Evolutionary conservation across 2,888 invertebrate genomes (phyloP).

Genomic region (Netelia fuscicornis): DNA sequence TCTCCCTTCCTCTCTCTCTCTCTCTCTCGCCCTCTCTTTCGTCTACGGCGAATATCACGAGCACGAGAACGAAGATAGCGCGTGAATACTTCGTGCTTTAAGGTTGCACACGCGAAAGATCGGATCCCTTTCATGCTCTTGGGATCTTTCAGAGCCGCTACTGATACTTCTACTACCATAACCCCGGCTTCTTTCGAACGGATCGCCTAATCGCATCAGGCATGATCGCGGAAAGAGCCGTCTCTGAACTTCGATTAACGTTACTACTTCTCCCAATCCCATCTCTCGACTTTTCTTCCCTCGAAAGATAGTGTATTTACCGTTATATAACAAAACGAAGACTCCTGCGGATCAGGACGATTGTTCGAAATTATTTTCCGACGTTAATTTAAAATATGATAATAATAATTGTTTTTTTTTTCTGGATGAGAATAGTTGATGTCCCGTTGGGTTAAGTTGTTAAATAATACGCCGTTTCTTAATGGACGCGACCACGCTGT

Average conservation of each 20-base stretch:
- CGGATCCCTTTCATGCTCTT: constrained; percentile 57
- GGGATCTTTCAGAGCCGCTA: constrained; percentile 35
- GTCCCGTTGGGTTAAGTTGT: background rate
- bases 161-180: background rate
- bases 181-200: constrained; percentile 36
- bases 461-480: background rate
- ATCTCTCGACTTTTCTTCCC: background rate
- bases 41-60: constrained; percentile 25
- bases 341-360: no score
- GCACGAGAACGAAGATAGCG: constrained; percentile 45
- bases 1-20: background rate
- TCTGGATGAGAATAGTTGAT: no score
- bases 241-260: constrained; percentile 61
- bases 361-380: no score
- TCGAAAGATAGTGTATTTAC: background rate
- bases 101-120: constrained; percentile 36
- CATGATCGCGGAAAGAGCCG: constrained; percentile 36
- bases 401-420: no score
- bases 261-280: constrained; percentile 13
- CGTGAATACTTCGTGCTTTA: constrained; percentile 48
- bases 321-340: background rate
- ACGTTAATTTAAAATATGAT: no score
- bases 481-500: constrained; percentile 3
- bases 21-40: constrained; percentile 22
- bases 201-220: constrained; percentile 60